Base-by-base conservation (phyloP, 2,113 vertebrate species). In the Pyxicephalus adspersus region DNA sequence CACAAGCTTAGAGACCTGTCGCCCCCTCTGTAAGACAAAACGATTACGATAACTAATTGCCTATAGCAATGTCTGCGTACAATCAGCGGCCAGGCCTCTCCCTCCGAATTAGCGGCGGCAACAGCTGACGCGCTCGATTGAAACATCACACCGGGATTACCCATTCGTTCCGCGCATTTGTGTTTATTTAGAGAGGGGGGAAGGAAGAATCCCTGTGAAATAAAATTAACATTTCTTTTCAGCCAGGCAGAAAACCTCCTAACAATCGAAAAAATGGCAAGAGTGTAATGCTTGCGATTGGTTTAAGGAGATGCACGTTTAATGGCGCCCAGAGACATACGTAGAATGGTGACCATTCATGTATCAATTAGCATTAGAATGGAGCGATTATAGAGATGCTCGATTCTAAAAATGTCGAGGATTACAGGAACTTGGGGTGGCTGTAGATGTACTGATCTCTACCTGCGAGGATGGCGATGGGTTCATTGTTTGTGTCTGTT, bases 1-100 rank as follows among this genome's bases (percentile, higher is more conserved):
- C 64, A 66, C 29, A 38, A 66, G 64, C 26, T 66, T 66, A 34
- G 15, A 38, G 26, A 31, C 64, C 64, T 34, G 29, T 38, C 31
- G 5, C 55, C 34, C 64, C 18, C 64, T 15, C 64, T 28, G 61
- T 64, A 28, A 64, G 55, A 57, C 55, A 38, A 38, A 38, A 38
- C 9, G 34, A 38, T 38, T 38, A 38, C 9, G 34, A 38, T 38
- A 38, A 38, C 34, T 38, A 38, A 38, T 38, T 38, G 55, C 55
- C n/a, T n/a, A 20, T n/a, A 57, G 55, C 55, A 20, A n/a, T 57
- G 55, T 57, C 19, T n/a, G 5, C 20, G 20, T 19, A 57, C 55
- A 57, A 57, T 57, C 55, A n/a, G 3, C 55, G 20, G 55, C 19
- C 55, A 57, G 55, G 55, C 55, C 55, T 57, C 55, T 57, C 55